Evolutionary conservation across 2,113 vertebrate species (phyloP).

Genomic region (Galemys pyrenaicus): DNA sequence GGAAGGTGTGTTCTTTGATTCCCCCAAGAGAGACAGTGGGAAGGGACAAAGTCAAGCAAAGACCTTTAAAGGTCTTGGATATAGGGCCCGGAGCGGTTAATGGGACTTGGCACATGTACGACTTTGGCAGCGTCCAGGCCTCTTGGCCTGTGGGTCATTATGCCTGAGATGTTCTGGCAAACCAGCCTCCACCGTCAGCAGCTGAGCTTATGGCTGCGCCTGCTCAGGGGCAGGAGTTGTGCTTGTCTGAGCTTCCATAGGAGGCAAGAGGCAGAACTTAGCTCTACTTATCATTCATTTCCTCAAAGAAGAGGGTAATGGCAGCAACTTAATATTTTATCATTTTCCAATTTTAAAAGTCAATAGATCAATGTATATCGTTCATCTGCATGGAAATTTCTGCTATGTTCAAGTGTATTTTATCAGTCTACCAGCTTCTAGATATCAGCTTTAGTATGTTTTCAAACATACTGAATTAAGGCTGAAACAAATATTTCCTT

Average conservation of each 20-base stretch:
- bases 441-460: not conserved
- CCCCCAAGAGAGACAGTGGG: not conserved
- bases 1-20: not conserved
- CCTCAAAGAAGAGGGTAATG: not conserved
- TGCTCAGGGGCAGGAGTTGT: too few relatives aligned
- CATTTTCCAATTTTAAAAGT: not conserved
- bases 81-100: not conserved
- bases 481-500: not conserved
- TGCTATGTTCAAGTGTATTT: not conserved
- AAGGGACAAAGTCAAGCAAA: not conserved
- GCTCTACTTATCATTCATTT: not conserved
- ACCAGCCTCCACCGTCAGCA: too few relatives aligned
- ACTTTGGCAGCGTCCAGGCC: not conserved
- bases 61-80: not conserved
- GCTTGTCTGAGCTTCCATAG: not conserved
- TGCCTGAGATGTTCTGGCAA: not conserved
- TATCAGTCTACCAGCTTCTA: not conserved
- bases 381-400: not conserved
- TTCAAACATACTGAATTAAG: not conserved
- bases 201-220: rapidly evolving
- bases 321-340: not conserved
- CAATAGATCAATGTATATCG: not conserved
- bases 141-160: too few relatives aligned
- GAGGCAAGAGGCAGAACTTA: not conserved
- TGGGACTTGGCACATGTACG: not conserved